Evolutionary conservation across 2,113 vertebrate genomes (phyloP).

Genomic region (Lichenostomus cassidix): DNA sequence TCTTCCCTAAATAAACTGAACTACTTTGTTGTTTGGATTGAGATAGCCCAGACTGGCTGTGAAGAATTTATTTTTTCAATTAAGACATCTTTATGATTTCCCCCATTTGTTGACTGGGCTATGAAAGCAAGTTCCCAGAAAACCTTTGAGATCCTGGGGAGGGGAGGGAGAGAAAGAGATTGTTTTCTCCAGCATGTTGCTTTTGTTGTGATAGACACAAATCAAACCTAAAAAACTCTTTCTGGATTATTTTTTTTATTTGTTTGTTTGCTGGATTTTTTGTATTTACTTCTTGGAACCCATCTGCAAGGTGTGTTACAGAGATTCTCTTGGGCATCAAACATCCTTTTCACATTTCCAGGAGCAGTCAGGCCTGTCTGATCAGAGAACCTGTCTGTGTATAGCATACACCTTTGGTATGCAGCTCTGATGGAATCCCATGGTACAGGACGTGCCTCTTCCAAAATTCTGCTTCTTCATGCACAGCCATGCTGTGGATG

Average conservation of each 20-base stretch:
- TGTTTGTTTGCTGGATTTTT: background rate
- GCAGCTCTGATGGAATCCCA: background rate
- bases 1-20: conserved; percentile 43
- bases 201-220: background rate
- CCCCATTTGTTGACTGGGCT: background rate
- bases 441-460: background rate
- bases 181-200: background rate
- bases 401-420: background rate
- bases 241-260: background rate
- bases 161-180: background rate
- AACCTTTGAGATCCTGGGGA: background rate
- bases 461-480: background rate
- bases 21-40: conserved; percentile 44
- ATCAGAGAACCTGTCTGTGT: background rate
- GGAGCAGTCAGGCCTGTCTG: background rate
- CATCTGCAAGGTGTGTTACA: background rate
- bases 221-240: background rate
- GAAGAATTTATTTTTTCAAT: conserved; percentile 29
- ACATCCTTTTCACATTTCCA: background rate
- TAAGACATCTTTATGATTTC: conserved; percentile 42
- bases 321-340: background rate
- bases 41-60: conserved; percentile 26
- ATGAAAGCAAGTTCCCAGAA: conserved; percentile 5
- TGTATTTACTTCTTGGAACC: background rate
- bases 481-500: background rate